These are phyloP conservation scores for Morpho helenor DNA, from an alignment of 2,888 invertebrate genomes.

Conservation along the genomic window DNA sequence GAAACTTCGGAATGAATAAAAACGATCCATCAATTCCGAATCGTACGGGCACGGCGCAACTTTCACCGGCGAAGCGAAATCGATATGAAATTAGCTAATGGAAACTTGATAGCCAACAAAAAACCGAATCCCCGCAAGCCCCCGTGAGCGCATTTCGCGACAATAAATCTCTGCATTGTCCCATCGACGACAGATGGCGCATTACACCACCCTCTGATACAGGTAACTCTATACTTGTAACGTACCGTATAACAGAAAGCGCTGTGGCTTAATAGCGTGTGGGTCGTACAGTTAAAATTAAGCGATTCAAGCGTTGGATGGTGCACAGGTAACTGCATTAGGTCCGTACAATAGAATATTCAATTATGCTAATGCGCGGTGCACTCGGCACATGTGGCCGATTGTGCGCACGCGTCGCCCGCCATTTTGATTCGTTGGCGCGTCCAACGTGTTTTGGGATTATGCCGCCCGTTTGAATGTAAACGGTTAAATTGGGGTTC, in stretches of 20 bases:
- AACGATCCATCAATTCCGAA: conserved; percentile 70
- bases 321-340: conserved; percentile 59
- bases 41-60: conserved; percentile 47
- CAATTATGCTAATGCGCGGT: conserved; percentile 60
- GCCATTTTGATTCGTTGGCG: conserved; percentile 43
- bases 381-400: conserved; percentile 49
- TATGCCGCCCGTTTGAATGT: conserved; percentile 45
- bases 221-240: conserved; percentile 64
- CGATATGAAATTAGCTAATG: conserved; percentile 77
- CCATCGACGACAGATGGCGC: conserved; percentile 67
- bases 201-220: conserved; percentile 46
- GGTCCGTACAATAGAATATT: conserved; percentile 65
- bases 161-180: conserved; percentile 70
- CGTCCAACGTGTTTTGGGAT: conserved; percentile 39
- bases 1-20: conserved; percentile 62
- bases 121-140: conserved; percentile 63
- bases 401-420: conserved; percentile 54
- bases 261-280: conserved; percentile 29
- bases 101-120: conserved; percentile 76
- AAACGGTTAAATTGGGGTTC: conserved; percentile 32
- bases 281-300: conserved; percentile 14
- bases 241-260: conserved; percentile 32
- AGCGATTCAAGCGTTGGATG: conserved; percentile 36
- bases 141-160: conserved; percentile 63
- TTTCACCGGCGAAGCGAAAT: conserved; percentile 53